These are phyloP conservation scores for Cephus runcator DNA, from an alignment of 2,888 invertebrate genomes.

Conservation along the genomic window DNA sequence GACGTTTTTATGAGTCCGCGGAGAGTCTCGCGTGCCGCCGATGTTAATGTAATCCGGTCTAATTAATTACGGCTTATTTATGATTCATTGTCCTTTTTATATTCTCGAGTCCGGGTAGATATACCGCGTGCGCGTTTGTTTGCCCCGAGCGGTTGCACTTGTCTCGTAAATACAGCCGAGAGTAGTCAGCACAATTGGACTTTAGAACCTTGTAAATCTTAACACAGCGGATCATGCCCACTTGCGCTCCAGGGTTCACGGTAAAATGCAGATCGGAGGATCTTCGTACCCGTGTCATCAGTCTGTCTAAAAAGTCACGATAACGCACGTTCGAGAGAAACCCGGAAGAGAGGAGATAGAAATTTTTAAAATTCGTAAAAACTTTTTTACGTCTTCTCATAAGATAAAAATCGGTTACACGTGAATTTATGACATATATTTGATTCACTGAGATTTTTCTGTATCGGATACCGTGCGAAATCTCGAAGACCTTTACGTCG, in stretches of 20 bases:
- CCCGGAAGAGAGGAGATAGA: not conserved
- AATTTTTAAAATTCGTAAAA: not conserved
- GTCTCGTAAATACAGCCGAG: constrained; percentile 35
- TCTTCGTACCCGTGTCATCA: not conserved
- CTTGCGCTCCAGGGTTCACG: not conserved
- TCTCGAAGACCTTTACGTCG: not conserved
- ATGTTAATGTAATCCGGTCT: constrained; percentile 53
- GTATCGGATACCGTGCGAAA: not conserved
- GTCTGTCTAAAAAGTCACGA: not conserved
- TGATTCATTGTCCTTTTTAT: constrained; percentile 45
- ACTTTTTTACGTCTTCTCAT: not conserved
- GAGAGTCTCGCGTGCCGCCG: constrained; percentile 54
- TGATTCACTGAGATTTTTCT: not conserved
- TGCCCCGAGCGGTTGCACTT: constrained; percentile 17
- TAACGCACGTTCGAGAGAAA: not conserved
- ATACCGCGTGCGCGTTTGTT: not conserved
- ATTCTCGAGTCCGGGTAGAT: constrained; percentile 7
- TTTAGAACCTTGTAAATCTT: constrained; percentile 40
- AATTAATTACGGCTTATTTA: constrained; percentile 58
- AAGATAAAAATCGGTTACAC: not conserved
- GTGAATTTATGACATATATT: not conserved
- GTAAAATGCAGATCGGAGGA: not conserved
- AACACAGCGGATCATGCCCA: not conserved
- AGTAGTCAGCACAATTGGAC: constrained; percentile 38
- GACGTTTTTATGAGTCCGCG: constrained; percentile 55